Evolutionary conservation across 2,113 vertebrate genomes (phyloP), one percentile per base, ranked within the genome.

Genomic region (Callithrix jacchus): DNA sequence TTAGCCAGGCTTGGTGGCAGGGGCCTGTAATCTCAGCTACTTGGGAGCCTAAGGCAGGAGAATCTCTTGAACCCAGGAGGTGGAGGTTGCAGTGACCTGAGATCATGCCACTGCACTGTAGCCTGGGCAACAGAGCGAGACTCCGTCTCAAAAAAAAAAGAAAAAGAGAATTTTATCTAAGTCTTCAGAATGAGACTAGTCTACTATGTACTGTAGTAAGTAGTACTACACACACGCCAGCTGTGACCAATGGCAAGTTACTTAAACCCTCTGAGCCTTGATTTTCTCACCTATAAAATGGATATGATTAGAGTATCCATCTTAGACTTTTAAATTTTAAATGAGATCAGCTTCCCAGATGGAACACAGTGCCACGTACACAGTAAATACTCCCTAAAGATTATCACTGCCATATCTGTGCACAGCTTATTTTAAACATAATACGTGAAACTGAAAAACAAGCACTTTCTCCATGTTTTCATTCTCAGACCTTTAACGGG

Each of bases 401-500:
- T 47, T 13, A 73, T 2, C 37, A 40, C 2, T 37, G 37, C 20
- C 7, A 6, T 18, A 35, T 64, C 5, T 82, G 47, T 18, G 5
- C 1, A 35, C 42, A 7, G 20, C 54, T 21, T 35, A 71, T 52
- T 74, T 47, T 70, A 79, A 91, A 79, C 47, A 58, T 0, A 45
- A 37, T 52, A 79, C 25, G 30, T 54, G 32, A 66, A 89, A 73
- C 54, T 25, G 56, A 54, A 89, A 61, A 93, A 40, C 32, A 54
- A 93, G 70, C 35, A 3, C n/a, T 83, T 49, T 61, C 42, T 45
- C 54, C 40, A 32, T 45, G 3, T n/a, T 52, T 25, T 71, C 35
- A 89, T 85, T 45, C 27, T 97, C 98, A 83, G 98, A 99, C 99
- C 99, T 99, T 99, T 98, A 83, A 98, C 97, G 79, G 98, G 98